These are phyloP conservation scores for Monochamus saltuarius DNA, from an alignment of 1,140 invertebrate genomes.

Conservation along the genomic window DNA sequence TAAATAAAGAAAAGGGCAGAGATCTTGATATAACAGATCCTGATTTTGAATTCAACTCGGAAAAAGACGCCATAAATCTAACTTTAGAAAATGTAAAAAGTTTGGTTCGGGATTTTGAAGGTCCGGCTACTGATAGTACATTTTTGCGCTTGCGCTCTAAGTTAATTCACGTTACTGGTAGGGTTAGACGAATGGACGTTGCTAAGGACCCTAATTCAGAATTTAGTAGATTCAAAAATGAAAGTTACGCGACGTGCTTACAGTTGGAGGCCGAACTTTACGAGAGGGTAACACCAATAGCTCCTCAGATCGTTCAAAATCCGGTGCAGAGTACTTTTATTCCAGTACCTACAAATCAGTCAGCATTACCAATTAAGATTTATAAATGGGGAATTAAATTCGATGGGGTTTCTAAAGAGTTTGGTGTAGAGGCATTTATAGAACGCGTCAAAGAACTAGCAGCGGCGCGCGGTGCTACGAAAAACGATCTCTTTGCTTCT, in stretches of 20 bases:
- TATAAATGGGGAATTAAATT: constrained; percentile 29
- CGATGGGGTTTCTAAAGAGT: constrained; percentile 26
- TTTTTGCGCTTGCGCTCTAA: background rate
- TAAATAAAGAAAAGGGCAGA: background rate
- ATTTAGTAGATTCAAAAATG: background rate
- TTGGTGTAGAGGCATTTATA: constrained; percentile 36
- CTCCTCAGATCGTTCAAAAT: background rate
- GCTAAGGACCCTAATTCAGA: background rate
- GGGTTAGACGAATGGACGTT: background rate
- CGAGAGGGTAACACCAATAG: background rate
- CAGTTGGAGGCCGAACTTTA: background rate
- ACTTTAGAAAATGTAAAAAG: background rate
- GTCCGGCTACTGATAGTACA: background rate
- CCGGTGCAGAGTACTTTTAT: background rate
- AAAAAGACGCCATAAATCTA: background rate
- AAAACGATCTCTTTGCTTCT: constrained; percentile 29
- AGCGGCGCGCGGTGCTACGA: constrained; percentile 30
- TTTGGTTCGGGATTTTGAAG: background rate
- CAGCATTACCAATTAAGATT: background rate
- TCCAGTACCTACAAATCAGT: background rate
- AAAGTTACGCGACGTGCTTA: background rate
- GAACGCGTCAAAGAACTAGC: constrained; percentile 37
- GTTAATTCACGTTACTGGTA: background rate
- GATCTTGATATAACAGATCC: background rate
- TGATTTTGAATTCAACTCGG: background rate